These are phyloP conservation scores for Noctua fimbriata DNA, from an alignment of 2,888 invertebrate species.

Conservation along the genomic window DNA sequence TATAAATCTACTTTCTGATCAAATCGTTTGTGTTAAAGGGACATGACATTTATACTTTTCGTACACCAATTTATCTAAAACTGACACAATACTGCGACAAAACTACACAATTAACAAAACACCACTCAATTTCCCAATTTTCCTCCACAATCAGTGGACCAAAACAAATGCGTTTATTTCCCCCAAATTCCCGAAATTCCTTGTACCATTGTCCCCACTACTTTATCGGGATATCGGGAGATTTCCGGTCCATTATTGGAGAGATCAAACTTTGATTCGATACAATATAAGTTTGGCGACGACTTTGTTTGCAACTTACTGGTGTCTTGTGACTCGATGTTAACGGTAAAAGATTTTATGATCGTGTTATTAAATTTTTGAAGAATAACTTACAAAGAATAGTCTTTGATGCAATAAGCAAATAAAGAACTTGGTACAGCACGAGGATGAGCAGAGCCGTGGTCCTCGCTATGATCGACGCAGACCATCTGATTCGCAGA, in stretches of 20 bases:
- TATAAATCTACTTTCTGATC: background rate
- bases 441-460: background rate
- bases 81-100: background rate
- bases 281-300: constrained; percentile 82
- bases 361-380: constrained; percentile 1
- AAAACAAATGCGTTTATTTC: constrained; percentile 62
- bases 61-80: background rate
- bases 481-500: background rate
- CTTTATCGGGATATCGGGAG: constrained; percentile 82
- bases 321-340: constrained; percentile 68
- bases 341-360: constrained; percentile 31
- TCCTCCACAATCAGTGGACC: constrained; percentile 49
- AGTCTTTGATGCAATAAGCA: background rate
- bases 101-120: constrained; percentile 48
- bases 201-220: constrained; percentile 75
- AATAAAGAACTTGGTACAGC: background rate
- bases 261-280: constrained; percentile 89
- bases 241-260: constrained; percentile 87
- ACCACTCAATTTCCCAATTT: constrained; percentile 45
- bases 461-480: background rate
- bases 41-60: background rate
- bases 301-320: constrained; percentile 82
- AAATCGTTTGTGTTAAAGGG: background rate
- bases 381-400: constrained; percentile 1
- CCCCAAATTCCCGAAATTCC: constrained; percentile 64